Evolutionary conservation across 2,113 vertebrate species (phyloP), one percentile per base, ranked within the genome.

Genomic region (Tapirus terrestris): DNA sequence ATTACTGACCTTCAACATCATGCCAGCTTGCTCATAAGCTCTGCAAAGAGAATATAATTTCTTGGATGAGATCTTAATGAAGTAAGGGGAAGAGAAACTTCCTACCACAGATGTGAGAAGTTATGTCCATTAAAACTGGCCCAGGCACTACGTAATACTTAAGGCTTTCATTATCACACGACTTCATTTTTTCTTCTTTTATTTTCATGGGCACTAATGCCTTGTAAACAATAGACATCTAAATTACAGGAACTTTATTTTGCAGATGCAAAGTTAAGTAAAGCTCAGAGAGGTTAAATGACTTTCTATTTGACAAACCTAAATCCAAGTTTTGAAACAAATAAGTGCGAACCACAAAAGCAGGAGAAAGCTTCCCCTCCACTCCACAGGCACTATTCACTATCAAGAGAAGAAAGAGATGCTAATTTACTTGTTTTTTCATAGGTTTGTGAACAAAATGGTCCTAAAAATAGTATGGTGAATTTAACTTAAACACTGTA

Each of bases 11-110:
- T 99, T 99, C 98, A 99, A 97, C 99, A 99, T 99, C 99, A 99
- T 99, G 63, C 99, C 99, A 61, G 99, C 99, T 99, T 99, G 99
- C 93, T 99, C 99, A 89, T 99, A 99, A 92, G 99, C 99, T 98
- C 99, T 99, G 98, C 56, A 98, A 96, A 98, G 39, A 98, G 88
- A 96, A 5, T 2, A 90, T 20, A 97, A 81, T 23, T 90, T 89
- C 72, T 76, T 21, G 16, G 75, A 82, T 96, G 93, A 98, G 87
- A 85, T 39, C 20, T 33, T 81, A 58, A 31, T 36, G 73, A 91
- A 29, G 75, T 23, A 18, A 76, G 43, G 25, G 36, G 8, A 84
- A 29, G 43, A 89, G 17, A 70, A 65, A 67, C 58, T 45, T 43
- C 58, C 36, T 56, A 81, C 43, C 43, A 76, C 17, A 86, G 45